Evolutionary conservation across 53 echinoderm and acorn worm genomes (phyloP), one percentile per base, ranked within the genome.

Genomic region (Luidia sarsii): DNA sequence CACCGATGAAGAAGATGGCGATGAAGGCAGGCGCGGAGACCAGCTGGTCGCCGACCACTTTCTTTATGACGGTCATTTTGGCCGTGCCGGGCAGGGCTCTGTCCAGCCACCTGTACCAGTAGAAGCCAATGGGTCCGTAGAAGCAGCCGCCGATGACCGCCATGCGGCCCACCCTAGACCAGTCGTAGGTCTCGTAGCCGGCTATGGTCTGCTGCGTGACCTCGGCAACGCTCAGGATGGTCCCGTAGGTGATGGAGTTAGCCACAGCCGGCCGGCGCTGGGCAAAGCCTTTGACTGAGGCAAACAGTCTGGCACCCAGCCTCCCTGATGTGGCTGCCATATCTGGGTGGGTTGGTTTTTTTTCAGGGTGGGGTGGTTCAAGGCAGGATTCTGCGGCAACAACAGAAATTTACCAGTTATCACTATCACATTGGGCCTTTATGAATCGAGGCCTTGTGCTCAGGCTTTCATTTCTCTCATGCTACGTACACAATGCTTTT

Each of bases 51-150:
- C 75, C 1, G 33, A 91, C 33, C 6, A 91, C 50, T 85, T 96
- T 96, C 75, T 91, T 96, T 14, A 49, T 80, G 3, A 93, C 46
- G 24, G 80, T 86, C 65, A 85, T 68, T 43, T 85, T 81, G 51
- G 86, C 75, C 22, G 68, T 69, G 7, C 90, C 89, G 2, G 91
- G 93, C 23, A 96, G 62, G 8, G 83, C 39, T 31, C 67, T 67
- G 45, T 96, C 97, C 37, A 96, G 68, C 91, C 94, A 93, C 34
- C 83, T 82, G 67, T 93, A 96, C 97, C 97, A 96, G 30, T 80
- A 71, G 77, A 83, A 94, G 4, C 90, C 92, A 14, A 91, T 79
- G 48, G 97, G 97, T 54, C 97, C 97, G 65, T 83, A 91, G 66
- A 86, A 91, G 38, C 91, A 88, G 31, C 83, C 79, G 11, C 97